phyloP scores from a whole-genome alignment of 2,113 vertebrate species.

The Arothron firmamentum region DNA sequence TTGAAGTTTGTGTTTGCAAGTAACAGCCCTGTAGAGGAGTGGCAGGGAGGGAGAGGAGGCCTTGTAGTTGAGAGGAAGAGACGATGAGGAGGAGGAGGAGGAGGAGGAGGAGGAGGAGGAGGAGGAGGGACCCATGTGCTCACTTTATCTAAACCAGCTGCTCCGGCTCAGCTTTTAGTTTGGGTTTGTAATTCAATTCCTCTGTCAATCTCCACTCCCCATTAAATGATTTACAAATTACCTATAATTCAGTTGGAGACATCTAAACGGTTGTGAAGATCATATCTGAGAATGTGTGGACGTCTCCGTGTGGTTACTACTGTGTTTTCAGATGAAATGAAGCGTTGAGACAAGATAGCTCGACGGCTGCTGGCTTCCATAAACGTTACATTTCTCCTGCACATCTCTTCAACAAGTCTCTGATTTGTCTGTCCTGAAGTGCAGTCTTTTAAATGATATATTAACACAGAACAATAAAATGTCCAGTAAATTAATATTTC shows the following conservation, averaged over 20 bases:
- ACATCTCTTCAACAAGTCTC: too few species aligned
- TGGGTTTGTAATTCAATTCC: conserved; percentile 59
- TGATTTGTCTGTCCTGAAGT: too few species aligned
- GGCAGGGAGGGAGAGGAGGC: conserved; percentile 33
- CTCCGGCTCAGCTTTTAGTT: conserved; percentile 49
- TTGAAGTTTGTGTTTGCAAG: conserved; percentile 59
- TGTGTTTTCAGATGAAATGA: conserved; percentile 56
- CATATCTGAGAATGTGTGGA: conserved; percentile 44
- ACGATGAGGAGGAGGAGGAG: conserved; percentile 17
- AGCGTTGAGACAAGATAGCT: conserved; percentile 39
- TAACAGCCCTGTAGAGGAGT: conserved; percentile 21
- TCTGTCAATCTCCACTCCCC: conserved; percentile 49
- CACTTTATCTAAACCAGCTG: conserved; percentile 69
- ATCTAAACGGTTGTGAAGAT: conserved; percentile 42
- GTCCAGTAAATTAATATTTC: too few species aligned
- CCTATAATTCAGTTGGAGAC: conserved; percentile 59
- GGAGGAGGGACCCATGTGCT: conserved; percentile 47
- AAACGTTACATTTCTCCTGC: too few species aligned
- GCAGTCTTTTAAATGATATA: too few species aligned
- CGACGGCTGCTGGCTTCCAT: conserved; percentile 34
- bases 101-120: conserved; percentile 13
- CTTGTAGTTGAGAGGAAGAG: conserved; percentile 41
- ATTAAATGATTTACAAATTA: conserved; percentile 62
- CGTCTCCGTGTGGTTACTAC: conserved; percentile 48
- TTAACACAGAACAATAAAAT: too few species aligned